phyloP scores from a whole-genome alignment of 2,797 vertebrate genomes.

The Sebastes vulpes region DNA sequence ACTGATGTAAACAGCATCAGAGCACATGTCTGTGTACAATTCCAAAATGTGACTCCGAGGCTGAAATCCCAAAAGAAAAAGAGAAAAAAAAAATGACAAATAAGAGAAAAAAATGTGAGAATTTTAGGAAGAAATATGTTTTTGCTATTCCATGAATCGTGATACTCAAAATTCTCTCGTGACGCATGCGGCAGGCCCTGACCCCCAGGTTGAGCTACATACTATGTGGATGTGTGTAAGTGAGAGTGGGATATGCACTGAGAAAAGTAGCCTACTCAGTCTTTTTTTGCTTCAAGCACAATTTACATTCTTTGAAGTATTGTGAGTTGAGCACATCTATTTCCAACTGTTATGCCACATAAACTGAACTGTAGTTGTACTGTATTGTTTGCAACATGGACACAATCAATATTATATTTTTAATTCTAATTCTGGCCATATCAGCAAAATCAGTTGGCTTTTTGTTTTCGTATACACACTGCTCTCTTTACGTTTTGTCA shows the following conservation, averaged over 20 bases:
- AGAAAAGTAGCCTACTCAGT: constrained; percentile 14
- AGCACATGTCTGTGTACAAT: not conserved
- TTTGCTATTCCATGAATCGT: not conserved
- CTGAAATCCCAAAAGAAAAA: not conserved
- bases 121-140: too few species aligned
- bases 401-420: constrained; percentile 32
- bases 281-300: constrained; percentile 2
- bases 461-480: constrained; percentile 1
- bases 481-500: not conserved
- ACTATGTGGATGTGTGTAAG: not conserved
- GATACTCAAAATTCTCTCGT: not conserved
- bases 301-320: constrained; percentile 32
- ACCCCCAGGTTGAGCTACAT: not conserved
- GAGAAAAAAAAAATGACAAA: not conserved
- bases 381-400: constrained; percentile 19
- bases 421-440: not conserved
- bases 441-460: constrained; percentile 26
- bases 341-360: constrained; percentile 1
- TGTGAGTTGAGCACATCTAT: constrained; percentile 16
- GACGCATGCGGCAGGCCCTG: not conserved
- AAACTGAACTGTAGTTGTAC: not conserved
- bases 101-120: not conserved
- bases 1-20: not conserved
- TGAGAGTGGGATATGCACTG: not conserved
- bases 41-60: not conserved